These are phyloP conservation scores for Megaceryle maxima DNA, from an alignment of 2,113 vertebrate species.

Conservation along the genomic window DNA sequence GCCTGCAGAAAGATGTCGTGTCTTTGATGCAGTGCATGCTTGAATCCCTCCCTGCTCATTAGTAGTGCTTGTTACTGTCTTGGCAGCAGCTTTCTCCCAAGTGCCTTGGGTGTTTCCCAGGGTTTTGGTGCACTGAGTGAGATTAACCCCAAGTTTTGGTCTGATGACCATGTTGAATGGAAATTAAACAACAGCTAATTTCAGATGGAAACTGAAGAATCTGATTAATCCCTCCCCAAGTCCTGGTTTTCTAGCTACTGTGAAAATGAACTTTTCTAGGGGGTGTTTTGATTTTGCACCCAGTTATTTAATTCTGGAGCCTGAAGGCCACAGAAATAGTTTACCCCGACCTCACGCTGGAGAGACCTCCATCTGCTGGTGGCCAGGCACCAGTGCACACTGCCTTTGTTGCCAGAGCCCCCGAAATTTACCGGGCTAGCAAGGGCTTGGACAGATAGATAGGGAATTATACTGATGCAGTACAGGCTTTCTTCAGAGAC, in stretches of 20 bases:
- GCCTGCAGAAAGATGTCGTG: background rate
- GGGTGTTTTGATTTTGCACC: background rate
- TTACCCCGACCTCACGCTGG: background rate
- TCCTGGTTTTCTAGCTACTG: background rate
- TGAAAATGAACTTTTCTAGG: background rate
- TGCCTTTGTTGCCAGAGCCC: background rate
- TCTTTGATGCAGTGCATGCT: background rate
- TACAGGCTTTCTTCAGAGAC: background rate
- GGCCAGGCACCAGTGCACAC: background rate
- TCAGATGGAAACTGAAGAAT: background rate
- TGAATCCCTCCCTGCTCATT: conserved; percentile 4
- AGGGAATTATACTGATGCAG: background rate
- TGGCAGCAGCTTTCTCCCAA: conserved; percentile 1
- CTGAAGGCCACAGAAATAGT: background rate
- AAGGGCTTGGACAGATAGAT: background rate
- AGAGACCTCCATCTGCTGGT: conserved; percentile 40
- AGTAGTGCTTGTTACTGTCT: conserved; percentile 17
- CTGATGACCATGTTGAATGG: conserved; percentile 7
- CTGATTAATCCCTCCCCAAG: background rate
- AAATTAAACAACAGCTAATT: background rate
- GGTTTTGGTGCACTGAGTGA: background rate
- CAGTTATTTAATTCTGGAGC: background rate
- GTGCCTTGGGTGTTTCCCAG: conserved; percentile 21
- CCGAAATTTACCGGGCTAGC: no score
- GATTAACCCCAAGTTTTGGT: conserved; percentile 20